phyloP scores from a whole-genome alignment of 2,888 invertebrate species.

The Capitulum mitella region DNA sequence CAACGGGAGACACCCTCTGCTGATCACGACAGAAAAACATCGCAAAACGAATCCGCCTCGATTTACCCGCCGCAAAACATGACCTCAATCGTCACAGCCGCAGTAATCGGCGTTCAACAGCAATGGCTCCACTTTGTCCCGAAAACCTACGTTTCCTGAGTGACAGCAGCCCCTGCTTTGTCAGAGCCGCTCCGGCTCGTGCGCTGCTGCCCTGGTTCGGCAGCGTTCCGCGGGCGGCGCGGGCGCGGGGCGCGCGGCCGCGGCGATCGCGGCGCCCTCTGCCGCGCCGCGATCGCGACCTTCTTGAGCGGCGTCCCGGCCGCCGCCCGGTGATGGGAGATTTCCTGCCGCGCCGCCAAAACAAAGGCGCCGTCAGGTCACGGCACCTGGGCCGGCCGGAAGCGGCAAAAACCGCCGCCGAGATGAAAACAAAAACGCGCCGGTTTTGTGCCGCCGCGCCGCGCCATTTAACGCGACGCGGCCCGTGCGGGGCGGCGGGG shows the following conservation, averaged over 20 bases:
- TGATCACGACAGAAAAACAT: background rate
- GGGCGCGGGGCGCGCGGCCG: too few relatives aligned
- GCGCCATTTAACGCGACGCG: constrained; percentile 9
- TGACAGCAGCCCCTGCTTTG: background rate
- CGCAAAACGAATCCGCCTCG: background rate
- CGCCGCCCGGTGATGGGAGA: constrained; percentile 4
- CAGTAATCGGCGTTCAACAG: background rate
- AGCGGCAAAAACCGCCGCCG: constrained; percentile 11
- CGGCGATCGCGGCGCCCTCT: background rate
- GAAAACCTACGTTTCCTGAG: background rate
- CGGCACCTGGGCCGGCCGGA: background rate
- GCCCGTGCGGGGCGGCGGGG: background rate
- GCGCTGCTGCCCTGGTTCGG: too few relatives aligned
- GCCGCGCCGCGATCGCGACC: background rate
- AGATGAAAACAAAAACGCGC: constrained; percentile 21
- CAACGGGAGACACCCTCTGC: background rate
- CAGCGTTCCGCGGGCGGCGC: too few relatives aligned
- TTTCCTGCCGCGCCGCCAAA: constrained; percentile 18
- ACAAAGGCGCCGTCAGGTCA: constrained; percentile 18
- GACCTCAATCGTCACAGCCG: background rate
- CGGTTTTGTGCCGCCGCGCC: background rate
- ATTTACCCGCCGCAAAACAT: background rate
- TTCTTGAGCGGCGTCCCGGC: background rate
- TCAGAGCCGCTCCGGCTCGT: too few relatives aligned
- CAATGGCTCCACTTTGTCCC: background rate